phyloP scores from a whole-genome alignment of 1,140 invertebrate genomes.

The Brachionus rotundiformis region DNA sequence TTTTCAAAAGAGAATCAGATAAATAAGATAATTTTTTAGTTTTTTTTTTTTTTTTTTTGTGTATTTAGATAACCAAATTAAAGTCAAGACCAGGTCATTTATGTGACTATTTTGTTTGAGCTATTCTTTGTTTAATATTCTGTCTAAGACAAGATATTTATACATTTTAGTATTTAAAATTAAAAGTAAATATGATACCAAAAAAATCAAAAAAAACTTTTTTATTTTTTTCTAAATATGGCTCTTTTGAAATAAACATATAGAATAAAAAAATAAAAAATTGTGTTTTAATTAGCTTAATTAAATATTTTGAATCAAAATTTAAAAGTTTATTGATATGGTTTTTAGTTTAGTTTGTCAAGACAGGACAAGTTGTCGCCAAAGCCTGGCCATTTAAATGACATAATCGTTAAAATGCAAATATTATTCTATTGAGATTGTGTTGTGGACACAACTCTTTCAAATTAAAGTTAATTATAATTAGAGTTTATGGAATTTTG shows the following conservation, averaged over 20 bases:
- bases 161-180: not conserved
- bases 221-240: not conserved
- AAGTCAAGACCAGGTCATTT: too few relatives aligned
- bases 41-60: too few relatives aligned
- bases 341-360: not conserved
- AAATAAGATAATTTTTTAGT: not conserved
- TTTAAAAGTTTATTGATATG: conserved; percentile 1
- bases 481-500: too few relatives aligned
- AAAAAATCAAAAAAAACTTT: too few relatives aligned
- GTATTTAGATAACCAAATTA: too few relatives aligned
- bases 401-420: conserved; percentile 10
- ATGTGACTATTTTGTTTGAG: not conserved
- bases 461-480: not conserved
- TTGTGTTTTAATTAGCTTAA: conserved; percentile 5
- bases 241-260: not conserved
- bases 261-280: not conserved
- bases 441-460: not conserved
- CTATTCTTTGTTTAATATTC: not conserved
- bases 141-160: not conserved
- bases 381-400: not conserved
- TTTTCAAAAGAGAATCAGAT: not conserved
- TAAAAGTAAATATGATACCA: not conserved
- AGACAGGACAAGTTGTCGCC: not conserved
- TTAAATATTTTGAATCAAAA: conserved; percentile 13
- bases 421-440: not conserved